These are phyloP conservation scores for Crypturellus undulatus DNA, from an alignment of 2,113 vertebrate species.

Conservation along the genomic window DNA sequence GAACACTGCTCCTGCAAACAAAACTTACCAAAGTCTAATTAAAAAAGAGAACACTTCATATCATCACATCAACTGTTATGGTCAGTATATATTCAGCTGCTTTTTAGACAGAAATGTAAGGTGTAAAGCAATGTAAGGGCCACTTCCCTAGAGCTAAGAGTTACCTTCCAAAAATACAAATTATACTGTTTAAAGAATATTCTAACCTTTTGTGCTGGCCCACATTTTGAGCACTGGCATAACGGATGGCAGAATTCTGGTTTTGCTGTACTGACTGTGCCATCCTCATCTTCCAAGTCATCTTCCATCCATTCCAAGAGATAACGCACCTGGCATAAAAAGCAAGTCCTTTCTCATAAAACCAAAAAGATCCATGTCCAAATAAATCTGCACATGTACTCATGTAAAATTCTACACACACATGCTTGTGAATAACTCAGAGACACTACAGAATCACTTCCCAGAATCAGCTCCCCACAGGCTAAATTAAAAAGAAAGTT, in stretches of 20 bases:
- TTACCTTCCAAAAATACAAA: not conserved
- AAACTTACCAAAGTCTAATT: not conserved
- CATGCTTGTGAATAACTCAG: not conserved
- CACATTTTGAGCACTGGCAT: conserved; percentile 91
- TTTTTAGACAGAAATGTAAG: not conserved
- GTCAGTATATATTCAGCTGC: not conserved
- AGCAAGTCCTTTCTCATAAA: not conserved
- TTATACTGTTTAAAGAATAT: not conserved
- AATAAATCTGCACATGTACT: not conserved
- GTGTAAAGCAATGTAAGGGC: not conserved
- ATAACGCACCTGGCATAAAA: conserved; percentile 87
- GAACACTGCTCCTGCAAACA: not conserved
- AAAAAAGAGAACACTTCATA: not conserved
- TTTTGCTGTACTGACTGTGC: conserved; percentile 22
- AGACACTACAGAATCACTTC: not conserved
- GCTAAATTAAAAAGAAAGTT: not conserved
- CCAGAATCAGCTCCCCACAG: not conserved
- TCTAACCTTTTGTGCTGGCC: conserved; percentile 90
- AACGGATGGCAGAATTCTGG: conserved; percentile 90
- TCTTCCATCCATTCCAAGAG: conserved; percentile 93
- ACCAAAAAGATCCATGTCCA: not conserved
- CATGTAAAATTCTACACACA: not conserved
- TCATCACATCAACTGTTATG: not conserved
- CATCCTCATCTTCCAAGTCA: conserved; percentile 84
- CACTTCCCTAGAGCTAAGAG: not conserved